phyloP scores from a whole-genome alignment of 2,797 vertebrate species.

The Astyanax mexicanus region DNA sequence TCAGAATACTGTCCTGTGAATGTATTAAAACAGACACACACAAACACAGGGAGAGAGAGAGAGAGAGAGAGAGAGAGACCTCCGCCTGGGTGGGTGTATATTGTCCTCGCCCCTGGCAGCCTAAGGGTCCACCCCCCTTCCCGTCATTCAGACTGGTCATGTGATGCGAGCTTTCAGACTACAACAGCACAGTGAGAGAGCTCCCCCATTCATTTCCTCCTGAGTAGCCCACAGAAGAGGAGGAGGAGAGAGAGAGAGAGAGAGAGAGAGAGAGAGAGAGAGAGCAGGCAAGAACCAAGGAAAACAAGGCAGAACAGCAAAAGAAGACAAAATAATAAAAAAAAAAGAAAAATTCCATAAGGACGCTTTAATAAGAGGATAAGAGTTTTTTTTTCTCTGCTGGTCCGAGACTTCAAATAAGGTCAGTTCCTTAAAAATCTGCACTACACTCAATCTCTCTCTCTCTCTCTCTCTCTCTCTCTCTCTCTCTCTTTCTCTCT shows the following conservation, averaged over 20 bases:
- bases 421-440: slow-evolving; percentile 50
- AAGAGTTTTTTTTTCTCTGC: slow-evolving; percentile 44
- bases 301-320: slow-evolving; percentile 38
- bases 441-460: background rate
- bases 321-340: background rate
- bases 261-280: slow-evolving; percentile 36
- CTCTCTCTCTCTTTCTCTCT: slow-evolving; percentile 15
- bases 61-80: background rate
- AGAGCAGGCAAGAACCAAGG: slow-evolving; percentile 40
- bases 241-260: slow-evolving; percentile 34
- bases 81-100: slow-evolving; percentile 37
- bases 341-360: slow-evolving; percentile 31
- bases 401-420: slow-evolving; percentile 51
- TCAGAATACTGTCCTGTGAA: background rate
- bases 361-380: slow-evolving; percentile 54
- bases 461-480: slow-evolving; percentile 9
- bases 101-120: slow-evolving; percentile 57
- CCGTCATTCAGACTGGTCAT: slow-evolving; percentile 61
- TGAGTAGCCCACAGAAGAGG: slow-evolving; percentile 56
- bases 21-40: slow-evolving; percentile 1
- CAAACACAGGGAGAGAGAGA: background rate
- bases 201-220: slow-evolving; percentile 64
- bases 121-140: slow-evolving; percentile 59
- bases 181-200: slow-evolving; percentile 56
- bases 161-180: slow-evolving; percentile 59